Base-by-base conservation (phyloP, 2,113 vertebrate genomes). In the human (Homo sapiens) region DNA sequence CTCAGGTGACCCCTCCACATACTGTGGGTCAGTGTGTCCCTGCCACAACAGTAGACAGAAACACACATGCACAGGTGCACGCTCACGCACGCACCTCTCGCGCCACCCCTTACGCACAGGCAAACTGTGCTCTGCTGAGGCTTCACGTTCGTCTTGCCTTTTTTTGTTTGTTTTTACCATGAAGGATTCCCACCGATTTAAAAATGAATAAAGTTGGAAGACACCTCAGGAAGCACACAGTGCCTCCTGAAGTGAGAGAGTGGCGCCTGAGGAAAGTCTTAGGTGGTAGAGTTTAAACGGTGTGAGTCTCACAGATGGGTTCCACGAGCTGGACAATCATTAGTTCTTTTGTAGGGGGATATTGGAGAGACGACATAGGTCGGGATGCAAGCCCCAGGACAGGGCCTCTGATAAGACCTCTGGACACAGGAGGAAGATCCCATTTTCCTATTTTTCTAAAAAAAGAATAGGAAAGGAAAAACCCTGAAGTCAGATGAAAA, bases 401-500 rank as follows among this genome's bases (percentile, higher is more conserved):
- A 23, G 52, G 91, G 32, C 45, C 25, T 88, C 20, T 1, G 43
- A 23, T 22, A 35, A 38, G 75, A 70, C 55, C 55, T 73, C 66
- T 17, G 52, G 70, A 43, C 40, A 43, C 57, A 3, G 3, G 4
- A 50, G 59, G 52, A 87, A 57, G 43, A 27, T 17, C 50, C 75
- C 22, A 27, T 43, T 55, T 84, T 72, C 70, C 75, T n/a, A 40
- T 27, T 81, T 89, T 86, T 68, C 81, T 82, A 97, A 96, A 94
- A 97, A 7, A 52, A 55, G 30, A 25, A 64, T 0, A 6, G 73
- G 45, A 86, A 78, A 81, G 84, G 27, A 57, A 68, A n/a, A 73
- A 38, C 40, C 13, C 35, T 1, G 91, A 6, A 66, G 43, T 86
- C 81, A 96, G 97, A 97, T 90, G 98, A 96, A 97, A 98, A 97